phyloP scores from a whole-genome alignment of 2,797 vertebrate species.

The Poeciliopsis turneri region DNA sequence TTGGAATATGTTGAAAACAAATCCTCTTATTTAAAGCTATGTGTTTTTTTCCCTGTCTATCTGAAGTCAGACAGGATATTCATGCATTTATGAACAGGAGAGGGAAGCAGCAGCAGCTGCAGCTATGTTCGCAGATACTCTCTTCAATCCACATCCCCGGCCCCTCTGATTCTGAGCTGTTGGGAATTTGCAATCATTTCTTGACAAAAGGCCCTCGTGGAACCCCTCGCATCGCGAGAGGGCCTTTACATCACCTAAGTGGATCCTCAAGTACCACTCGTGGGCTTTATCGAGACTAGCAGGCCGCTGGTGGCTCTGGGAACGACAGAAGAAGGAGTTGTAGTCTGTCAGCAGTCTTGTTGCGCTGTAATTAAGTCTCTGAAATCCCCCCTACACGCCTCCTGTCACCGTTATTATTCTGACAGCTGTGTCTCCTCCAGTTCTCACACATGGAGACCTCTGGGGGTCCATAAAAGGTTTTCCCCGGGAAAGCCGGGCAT shows the following conservation, averaged over 20 bases:
- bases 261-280: constrained; percentile 48
- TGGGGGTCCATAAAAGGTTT: constrained; percentile 23
- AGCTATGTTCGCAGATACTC: constrained; percentile 39
- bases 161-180: constrained; percentile 60
- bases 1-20: constrained; percentile 7
- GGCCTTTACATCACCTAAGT: constrained; percentile 41
- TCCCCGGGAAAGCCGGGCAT: constrained; percentile 9
- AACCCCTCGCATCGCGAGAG: constrained; percentile 42
- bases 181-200: constrained; percentile 50
- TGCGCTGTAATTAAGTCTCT: constrained; percentile 46
- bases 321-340: constrained; percentile 34
- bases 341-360: constrained; percentile 38
- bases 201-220: constrained; percentile 41
- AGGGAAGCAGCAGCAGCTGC: constrained; percentile 38
- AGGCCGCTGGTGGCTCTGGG: constrained; percentile 29
- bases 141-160: constrained; percentile 60
- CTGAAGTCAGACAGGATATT: background rate
- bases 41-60: constrained; percentile 54
- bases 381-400: constrained; percentile 32
- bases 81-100: constrained; percentile 1
- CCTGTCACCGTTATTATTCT: constrained; percentile 31
- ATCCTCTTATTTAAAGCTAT: constrained; percentile 47
- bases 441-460: constrained; percentile 12
- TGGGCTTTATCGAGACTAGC: constrained; percentile 37
- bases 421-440: constrained; percentile 18